These are phyloP conservation scores for Nothocercus nigrocapillus DNA, from an alignment of 2,113 vertebrate species.

Conservation along the genomic window DNA sequence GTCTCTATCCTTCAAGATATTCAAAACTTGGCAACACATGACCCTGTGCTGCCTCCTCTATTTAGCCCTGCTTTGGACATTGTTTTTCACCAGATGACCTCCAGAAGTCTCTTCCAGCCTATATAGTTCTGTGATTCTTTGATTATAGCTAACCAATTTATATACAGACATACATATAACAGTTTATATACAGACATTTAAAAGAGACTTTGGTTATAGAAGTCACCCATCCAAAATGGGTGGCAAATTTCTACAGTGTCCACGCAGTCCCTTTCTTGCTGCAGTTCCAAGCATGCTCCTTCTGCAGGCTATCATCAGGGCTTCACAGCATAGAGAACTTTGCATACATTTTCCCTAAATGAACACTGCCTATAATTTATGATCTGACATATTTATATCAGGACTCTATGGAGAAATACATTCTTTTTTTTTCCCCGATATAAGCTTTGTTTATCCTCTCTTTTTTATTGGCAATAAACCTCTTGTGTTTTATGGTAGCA, in stretches of 20 bases:
- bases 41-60: not conserved
- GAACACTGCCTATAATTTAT: not conserved
- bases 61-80: not conserved
- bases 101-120: too few relatives aligned
- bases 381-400: not conserved
- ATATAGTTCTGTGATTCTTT: not conserved
- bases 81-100: too few relatives aligned
- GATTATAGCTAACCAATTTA: not conserved
- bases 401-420: not conserved
- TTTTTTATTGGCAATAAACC: not conserved
- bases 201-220: not conserved
- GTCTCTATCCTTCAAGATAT: not conserved
- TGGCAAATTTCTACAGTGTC: not conserved
- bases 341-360: not conserved
- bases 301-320: not conserved
- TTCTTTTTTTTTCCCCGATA: accelerated
- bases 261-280: not conserved
- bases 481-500: not conserved
- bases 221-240: not conserved
- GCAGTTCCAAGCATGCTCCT: not conserved
- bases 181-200: not conserved
- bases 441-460: not conserved
- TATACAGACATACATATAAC: not conserved
- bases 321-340: not conserved
- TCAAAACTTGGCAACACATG: not conserved